phyloP scores from a whole-genome alignment of 1,140 invertebrate genomes.

The Archivesica marissinica region DNA sequence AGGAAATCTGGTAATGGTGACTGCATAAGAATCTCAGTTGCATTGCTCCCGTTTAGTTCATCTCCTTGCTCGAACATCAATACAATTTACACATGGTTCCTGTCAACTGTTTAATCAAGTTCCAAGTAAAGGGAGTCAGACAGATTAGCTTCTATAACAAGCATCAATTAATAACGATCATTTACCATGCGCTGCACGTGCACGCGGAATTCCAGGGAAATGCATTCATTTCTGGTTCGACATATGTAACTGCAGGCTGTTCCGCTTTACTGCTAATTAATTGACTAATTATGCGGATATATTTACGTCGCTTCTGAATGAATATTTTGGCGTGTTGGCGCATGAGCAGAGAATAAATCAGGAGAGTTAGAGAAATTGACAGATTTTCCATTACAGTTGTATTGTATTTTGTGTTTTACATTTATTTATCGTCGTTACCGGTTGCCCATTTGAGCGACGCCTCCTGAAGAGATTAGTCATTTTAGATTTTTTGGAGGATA shows the following conservation, averaged over 20 bases:
- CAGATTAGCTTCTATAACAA: neutral
- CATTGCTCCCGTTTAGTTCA: too few species aligned
- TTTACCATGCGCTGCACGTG: neutral
- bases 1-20: too few species aligned
- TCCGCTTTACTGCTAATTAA: neutral
- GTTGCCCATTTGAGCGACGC: too few species aligned
- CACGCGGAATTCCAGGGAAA: neutral
- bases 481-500: too few species aligned
- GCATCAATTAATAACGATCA: slow-evolving; percentile 2
- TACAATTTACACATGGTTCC: neutral
- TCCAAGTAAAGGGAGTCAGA: neutral
- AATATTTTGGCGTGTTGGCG: neutral
- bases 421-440: too few species aligned
- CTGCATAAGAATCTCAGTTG: too few species aligned
- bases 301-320: neutral
- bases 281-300: neutral
- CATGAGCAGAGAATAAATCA: neutral
- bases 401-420: too few species aligned
- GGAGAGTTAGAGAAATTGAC: neutral
- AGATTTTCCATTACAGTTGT: neutral
- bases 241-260: neutral
- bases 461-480: too few species aligned
- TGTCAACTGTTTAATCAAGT: neutral
- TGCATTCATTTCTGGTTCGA: neutral
- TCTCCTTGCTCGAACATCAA: too few species aligned